Evolutionary conservation across 2,797 vertebrate genomes (phyloP), one percentile per base, ranked within the genome.

Genomic region (Carcharodon carcharias): DNA sequence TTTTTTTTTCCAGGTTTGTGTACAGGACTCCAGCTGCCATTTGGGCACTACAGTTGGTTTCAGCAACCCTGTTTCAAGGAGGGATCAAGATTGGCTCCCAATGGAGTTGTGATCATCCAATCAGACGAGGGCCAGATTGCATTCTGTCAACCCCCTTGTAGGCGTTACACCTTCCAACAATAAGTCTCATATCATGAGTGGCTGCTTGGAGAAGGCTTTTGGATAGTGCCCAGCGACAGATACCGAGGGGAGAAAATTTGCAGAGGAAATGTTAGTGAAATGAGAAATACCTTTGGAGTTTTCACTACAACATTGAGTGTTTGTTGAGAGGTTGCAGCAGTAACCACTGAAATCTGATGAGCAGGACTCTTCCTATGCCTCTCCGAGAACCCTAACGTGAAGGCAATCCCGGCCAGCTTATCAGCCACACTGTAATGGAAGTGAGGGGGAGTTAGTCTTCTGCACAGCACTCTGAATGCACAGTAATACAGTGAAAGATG

Each of bases 301-400:
- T n/a, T 54, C 28, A 95, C 4, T 11, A 95, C 26, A 3, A 95
- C 16, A 28, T 77, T 69, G 31, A 95, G 45, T 23, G 94, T 95
- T n/a, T 50, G 67, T 56, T 71, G 94, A 95, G 94, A 95, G 4
- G 94, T 95, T 73, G 94, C 94, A 3, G 94, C 94, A 0, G 35
- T 4, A 35, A 77, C 35, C 69, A 77, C 45, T 3, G 69, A 95
- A 4, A 95, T 14, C 4, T 8, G 94, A 56, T 95, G 67, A 14
- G 94, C 2, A 2, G 14, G 28, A n/a, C 12, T 63, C 18, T 56
- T 73, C 14, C 21, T 12, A 54, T 95, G 94, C 4, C 67, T 56
- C 35, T 95, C 45, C 1, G 50, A 95, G 94, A 95, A 95, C n/a
- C 69, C 94, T 4, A 95, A 21, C 45, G 58, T 35, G 54, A 95